These are phyloP conservation scores for Platycheirus albimanus DNA, from an alignment of 2,888 invertebrate genomes.

Conservation along the genomic window DNA sequence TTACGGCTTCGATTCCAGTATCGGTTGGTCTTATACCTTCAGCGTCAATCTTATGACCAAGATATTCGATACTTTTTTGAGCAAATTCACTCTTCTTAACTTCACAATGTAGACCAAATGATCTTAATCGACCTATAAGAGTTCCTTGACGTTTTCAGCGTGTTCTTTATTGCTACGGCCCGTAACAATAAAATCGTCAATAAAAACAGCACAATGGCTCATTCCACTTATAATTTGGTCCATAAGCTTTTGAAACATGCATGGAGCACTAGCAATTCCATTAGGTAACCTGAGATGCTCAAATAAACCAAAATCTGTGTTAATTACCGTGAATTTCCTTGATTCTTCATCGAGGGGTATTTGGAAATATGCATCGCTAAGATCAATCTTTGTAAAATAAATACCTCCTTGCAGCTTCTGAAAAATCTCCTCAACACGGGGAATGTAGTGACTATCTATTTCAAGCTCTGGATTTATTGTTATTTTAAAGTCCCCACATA, in stretches of 20 bases:
- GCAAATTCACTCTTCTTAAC: constrained; percentile 59
- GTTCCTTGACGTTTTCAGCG: constrained; percentile 30
- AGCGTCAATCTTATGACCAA: constrained; percentile 48
- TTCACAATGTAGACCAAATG: constrained; percentile 48
- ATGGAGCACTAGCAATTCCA: constrained; percentile 53
- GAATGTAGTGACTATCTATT: constrained; percentile 2
- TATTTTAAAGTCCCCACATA: too few species aligned
- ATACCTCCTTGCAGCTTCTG: neutral
- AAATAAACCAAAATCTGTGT: constrained; percentile 16
- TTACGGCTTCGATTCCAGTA: constrained; percentile 53
- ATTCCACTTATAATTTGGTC: constrained; percentile 53
- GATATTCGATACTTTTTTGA: constrained; percentile 45
- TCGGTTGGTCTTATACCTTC: constrained; percentile 54
- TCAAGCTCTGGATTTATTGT: constrained; percentile 19
- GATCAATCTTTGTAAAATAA: constrained; percentile 7
- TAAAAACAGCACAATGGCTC: constrained; percentile 49
- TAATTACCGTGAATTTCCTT: too few species aligned
- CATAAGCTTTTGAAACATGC: too few species aligned
- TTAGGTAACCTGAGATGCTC: constrained; percentile 1
- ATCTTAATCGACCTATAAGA: constrained; percentile 32
- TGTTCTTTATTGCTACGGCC: constrained; percentile 52
- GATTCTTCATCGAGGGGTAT: neutral
- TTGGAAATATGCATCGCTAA: constrained; percentile 2
- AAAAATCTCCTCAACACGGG: constrained; percentile 12
- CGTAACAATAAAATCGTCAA: constrained; percentile 67